Evolutionary conservation across 2,797 vertebrate species (phyloP).

Genomic region (Molossus alvarezi): DNA sequence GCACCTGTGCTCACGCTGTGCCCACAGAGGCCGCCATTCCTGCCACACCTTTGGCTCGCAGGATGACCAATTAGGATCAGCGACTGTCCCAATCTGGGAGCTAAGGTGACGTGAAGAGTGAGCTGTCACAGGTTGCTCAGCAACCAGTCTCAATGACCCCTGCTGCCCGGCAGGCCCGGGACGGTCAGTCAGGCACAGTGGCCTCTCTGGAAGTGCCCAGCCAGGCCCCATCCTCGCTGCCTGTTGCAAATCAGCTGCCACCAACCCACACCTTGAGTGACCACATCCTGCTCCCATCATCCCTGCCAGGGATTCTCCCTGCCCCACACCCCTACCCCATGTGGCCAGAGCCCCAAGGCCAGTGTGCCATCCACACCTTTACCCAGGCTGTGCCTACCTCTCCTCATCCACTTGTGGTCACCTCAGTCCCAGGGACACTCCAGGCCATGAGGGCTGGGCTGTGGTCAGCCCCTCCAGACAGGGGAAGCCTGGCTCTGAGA

Average conservation of each 20-base stretch:
- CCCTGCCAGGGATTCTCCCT: not conserved
- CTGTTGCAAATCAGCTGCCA: not conserved
- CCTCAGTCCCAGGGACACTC: not conserved
- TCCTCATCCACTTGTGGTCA: rapidly evolving
- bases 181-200: not conserved
- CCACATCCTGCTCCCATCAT: not conserved
- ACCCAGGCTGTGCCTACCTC: not conserved
- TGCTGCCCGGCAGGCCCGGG: not conserved
- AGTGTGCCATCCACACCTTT: not conserved
- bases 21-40: rapidly evolving
- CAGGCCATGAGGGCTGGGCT: not conserved
- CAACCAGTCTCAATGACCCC: not conserved
- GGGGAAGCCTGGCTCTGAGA: not conserved
- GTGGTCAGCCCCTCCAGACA: not conserved
- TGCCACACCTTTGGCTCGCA: not conserved
- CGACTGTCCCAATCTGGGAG: not conserved
- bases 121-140: not conserved
- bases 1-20: not conserved
- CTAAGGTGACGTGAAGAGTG: no score
- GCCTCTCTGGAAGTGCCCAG: not conserved
- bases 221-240: not conserved
- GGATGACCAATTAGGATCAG: not conserved
- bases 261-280: not conserved
- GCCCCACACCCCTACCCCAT: not conserved
- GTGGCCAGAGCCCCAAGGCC: not conserved